Conservation (phyloP, 2,113 vertebrate species). For the Ceyx cyanopectus region DNA sequence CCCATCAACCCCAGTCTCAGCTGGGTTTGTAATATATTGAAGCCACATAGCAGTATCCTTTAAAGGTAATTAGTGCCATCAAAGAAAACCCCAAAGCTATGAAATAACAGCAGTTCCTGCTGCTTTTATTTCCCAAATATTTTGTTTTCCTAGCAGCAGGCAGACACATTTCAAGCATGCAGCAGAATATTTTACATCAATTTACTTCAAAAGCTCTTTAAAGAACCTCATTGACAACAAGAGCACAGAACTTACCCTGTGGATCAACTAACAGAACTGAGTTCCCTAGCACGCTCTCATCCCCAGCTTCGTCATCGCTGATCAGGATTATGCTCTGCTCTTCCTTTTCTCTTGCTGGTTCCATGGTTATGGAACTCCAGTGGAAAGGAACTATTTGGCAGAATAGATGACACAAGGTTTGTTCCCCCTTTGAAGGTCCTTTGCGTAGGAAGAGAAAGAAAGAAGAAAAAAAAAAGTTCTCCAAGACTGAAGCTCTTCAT, state of each 20-base stretch:
- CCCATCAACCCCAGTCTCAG: neutral
- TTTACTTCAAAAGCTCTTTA: neutral
- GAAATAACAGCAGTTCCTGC: neutral
- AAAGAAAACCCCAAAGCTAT: neutral
- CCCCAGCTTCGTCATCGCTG: neutral
- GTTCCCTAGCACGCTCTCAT: neutral
- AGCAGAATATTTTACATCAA: neutral
- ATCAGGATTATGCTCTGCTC: constrained; percentile 40
- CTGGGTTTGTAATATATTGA: neutral
- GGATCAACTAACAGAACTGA: constrained; percentile 10
- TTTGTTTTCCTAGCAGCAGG: neutral
- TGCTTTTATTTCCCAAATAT: neutral
- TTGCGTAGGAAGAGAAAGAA: neutral
- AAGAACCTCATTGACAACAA: neutral
- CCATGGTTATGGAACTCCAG: neutral
- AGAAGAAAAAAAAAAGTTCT: neutral
- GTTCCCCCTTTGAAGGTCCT: neutral
- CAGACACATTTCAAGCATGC: neutral
- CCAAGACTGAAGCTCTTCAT: neutral
- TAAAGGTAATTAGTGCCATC: rapidly evolving
- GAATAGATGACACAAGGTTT: neutral
- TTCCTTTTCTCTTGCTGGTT: neutral
- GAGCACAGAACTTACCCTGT: neutral
- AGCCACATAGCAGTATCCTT: neutral
- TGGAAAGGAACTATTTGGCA: neutral